Conservation (phyloP, 30 jellyfish, hydroid and myxozoan species). For the Pseudorhiza aurosa region DNA sequence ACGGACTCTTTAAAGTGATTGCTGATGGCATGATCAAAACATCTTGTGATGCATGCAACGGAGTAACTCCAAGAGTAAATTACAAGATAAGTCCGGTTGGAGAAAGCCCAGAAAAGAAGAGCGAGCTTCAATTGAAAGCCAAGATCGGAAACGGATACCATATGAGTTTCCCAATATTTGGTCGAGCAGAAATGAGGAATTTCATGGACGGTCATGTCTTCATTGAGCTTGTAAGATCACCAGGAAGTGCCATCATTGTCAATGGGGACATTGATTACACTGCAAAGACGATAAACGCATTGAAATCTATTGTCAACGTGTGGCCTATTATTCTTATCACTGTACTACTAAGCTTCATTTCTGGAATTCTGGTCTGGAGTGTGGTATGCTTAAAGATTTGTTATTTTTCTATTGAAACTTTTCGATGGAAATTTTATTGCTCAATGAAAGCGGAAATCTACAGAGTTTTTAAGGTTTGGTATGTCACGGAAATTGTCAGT, state of each 20-base stretch:
- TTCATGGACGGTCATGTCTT: slow-evolving; percentile 40
- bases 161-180: slow-evolving; percentile 65
- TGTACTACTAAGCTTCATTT: slow-evolving; percentile 29
- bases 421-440: too few relatives aligned
- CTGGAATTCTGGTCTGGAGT: slow-evolving; percentile 71
- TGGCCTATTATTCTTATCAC: slow-evolving; percentile 63
- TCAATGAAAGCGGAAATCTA: too few relatives aligned
- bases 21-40: slow-evolving; percentile 23
- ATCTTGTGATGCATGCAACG: slow-evolving; percentile 55
- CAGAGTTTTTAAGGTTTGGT: too few relatives aligned
- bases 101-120: slow-evolving; percentile 51
- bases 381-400: slow-evolving; percentile 74
- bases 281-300: slow-evolving; percentile 20
- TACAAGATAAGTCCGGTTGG: slow-evolving; percentile 40
- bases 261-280: slow-evolving; percentile 32
- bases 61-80: slow-evolving; percentile 17
- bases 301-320: background rate
- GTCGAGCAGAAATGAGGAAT: slow-evolving; percentile 45
- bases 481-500: too few relatives aligned
- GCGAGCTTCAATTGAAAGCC: slow-evolving; percentile 5
- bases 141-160: slow-evolving; percentile 41
- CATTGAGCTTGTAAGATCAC: slow-evolving; percentile 52
- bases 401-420: too few relatives aligned
- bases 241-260: slow-evolving; percentile 78
- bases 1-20: slow-evolving; percentile 52